Percentiles rank a stretch among this genome's conserved stretches.
These are phyloP conservation scores for Propithecus deckenii DNA, from an alignment of 2,797 vertebrate species.

Conservation along the genomic window DNA sequence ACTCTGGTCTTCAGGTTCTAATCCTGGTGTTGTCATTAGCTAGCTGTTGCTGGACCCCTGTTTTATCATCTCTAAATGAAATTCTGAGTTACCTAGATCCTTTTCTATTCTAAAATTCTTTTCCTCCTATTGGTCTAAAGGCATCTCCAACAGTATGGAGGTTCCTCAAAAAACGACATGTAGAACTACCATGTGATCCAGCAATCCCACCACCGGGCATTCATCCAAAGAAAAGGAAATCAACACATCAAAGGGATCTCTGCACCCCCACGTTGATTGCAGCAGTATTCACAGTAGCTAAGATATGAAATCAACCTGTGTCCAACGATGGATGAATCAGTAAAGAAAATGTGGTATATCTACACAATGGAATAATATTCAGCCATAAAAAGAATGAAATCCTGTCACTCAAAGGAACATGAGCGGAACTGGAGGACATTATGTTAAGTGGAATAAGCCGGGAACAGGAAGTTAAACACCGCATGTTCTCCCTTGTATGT, in stretches of 20 bases:
- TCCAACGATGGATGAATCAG: background rate
- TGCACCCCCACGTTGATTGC: background rate
- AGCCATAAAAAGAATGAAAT: background rate
- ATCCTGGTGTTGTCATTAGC: background rate
- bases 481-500: background rate
- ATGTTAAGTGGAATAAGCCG: background rate
- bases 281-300: background rate
- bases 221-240: background rate
- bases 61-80: constrained; percentile 6
- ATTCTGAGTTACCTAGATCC: background rate
- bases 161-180: background rate
- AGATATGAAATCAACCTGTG: background rate
- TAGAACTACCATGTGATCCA: background rate
- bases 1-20: background rate
- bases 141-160: background rate
- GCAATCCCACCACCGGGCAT: background rate
- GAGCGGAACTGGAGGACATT: background rate
- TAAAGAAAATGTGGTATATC: background rate
- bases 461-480: background rate
- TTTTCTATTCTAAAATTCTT: constrained; percentile 7
- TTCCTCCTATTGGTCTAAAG: background rate
- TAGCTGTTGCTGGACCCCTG: background rate
- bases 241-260: background rate
- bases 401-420: background rate
- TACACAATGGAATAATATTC: background rate